These are phyloP conservation scores for human DNA, from an alignment of 2,113 vertebrate species.

Conservation along the genomic window GRCh38 chr14:38172501-38173000, in stretches of 20 bases:
- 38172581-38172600: not conserved
- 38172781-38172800: not conserved
- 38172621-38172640: conserved; percentile 23
- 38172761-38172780: not conserved
- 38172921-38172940: not conserved
- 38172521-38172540: not conserved
- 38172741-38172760: not conserved
- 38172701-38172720: not conserved
- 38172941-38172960: not conserved
- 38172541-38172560: not conserved
- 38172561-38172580: conserved; percentile 31
- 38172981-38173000: not conserved
- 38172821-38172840: not conserved
- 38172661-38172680: not conserved
- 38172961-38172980: not conserved
- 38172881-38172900: not conserved
- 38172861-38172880: not conserved
- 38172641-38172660: not conserved
- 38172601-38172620: not conserved
- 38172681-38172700: not conserved
- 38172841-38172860: not conserved
- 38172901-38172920: not conserved
- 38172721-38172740: not conserved
- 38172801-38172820: not conserved
- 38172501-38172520: not conserved